Percentiles rank a stretch among this genome's conserved stretches.
Evolutionary conservation across 2,113 vertebrate genomes (phyloP).

Genomic region (Brienomyrus longianalis): DNA sequence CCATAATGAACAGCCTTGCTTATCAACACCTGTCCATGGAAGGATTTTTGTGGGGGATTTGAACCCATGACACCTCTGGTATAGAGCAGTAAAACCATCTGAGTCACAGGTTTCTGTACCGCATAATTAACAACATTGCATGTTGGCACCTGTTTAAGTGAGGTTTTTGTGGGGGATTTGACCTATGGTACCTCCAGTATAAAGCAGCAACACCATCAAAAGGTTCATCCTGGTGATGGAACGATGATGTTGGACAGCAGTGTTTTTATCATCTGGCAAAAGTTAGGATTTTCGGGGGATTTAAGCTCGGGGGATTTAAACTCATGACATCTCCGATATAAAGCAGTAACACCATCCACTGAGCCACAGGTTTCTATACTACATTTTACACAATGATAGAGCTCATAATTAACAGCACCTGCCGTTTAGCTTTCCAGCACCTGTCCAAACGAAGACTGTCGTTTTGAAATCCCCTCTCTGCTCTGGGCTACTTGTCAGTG

Average conservation of each 20-base stretch:
- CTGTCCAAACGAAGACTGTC: background rate
- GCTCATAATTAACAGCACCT: background rate
- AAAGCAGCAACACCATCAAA: background rate
- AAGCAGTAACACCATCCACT: background rate
- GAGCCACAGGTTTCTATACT: background rate
- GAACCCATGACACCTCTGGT: background rate
- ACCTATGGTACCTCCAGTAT: background rate
- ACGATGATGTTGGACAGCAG: background rate
- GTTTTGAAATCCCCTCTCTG: background rate
- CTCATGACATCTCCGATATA: background rate
- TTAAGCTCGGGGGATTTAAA: background rate
- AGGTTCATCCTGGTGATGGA: background rate
- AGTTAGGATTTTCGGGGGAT: background rate
- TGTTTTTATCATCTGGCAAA: background rate
- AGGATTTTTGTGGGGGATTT: background rate
- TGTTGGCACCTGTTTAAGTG: background rate
- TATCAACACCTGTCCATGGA: background rate
- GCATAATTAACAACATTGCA: background rate
- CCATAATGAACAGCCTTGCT: background rate
- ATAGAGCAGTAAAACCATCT: background rate
- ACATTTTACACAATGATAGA: background rate
- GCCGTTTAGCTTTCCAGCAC: background rate
- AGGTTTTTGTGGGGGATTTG: background rate
- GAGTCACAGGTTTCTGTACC: background rate
- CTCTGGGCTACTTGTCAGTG: background rate